Evolutionary conservation across 2,797 vertebrate species (phyloP), one percentile per base, ranked within the genome.

Genomic region (Nannoperca australis): DNA sequence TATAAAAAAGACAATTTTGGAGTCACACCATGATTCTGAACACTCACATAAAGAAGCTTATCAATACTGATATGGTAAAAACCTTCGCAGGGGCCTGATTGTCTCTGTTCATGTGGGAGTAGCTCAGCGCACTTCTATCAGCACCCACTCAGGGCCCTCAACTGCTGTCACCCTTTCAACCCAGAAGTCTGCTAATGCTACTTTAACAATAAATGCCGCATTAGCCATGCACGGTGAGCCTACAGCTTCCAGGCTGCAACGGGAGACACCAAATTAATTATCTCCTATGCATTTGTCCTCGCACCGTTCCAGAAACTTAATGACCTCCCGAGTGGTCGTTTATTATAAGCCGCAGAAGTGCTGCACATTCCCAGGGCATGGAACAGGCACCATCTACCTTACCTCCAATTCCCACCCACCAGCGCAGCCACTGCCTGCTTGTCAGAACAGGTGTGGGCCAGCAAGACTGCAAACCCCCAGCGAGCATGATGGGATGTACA

Each of bases 191-290:
- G 50, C 79, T 82, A 76, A 87, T 61, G 82, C 89, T 82, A 67
- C 82, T 86, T 82, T 81, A 78, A 80, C 89, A 85, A 91, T 85
- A 89, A 89, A 90, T 62, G 73, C 73, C 24, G 59, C 83, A 85
- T 92, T 89, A 92, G 82, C 89, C 76, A 73, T 62, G 76, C 90
- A 80, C 85, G 70, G 82, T 81, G 79, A 82, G 86, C 80, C 90
- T 84, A 74, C 83, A 88, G 86, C 85, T 89, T 88, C 88, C 78
- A 69, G 87, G 85, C 85, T 82, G 84, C 90, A 84, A 79, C 42
- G 77, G 91, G 82, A 87, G 90, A 91, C 91, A 88, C 90, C 85
- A 91, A 93, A 95, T 94, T 94, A 94, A 94, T 94, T 93, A 95
- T 91, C 92, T 94, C 78, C 88, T 78, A 68, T 64, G 88, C 89